Base-by-base conservation (phyloP, 1,140 invertebrate species). In the Ips typographus region DNA sequence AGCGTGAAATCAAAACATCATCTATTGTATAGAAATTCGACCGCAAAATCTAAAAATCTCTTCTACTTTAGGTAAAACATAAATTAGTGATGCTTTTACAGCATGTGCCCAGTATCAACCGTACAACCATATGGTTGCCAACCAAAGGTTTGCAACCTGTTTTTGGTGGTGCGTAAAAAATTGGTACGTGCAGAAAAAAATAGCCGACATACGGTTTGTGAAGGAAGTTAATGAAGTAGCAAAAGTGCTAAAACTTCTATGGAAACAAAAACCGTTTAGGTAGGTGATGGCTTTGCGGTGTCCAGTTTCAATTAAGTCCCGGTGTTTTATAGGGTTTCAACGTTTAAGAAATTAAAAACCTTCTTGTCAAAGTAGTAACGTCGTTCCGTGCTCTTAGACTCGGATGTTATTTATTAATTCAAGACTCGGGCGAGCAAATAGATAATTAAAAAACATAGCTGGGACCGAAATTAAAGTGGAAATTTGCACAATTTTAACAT, bases 321-420 rank as follows among this genome's bases (percentile, higher is more conserved):
- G 53, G 51, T 7, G n/a, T 56, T 56, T 56, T 62, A 8, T 65
- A 65, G 4, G 63, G 63, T 4, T 43, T 55, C 52, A 43, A 8
- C 63, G 63, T 65, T 65, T 65, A 65, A 65, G 63, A 65, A 67
- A 67, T 67, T 67, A 67, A 67, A 67, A 67, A 67, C 65, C 56
- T 59, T 6, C 52, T 55, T 5, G 5, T 55, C n/a, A 2, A 5
- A 22, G n/a, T 38, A 22, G 52, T 5, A 6, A 55, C n/a, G 22
- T 22, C 22, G 22, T 22, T 22, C 0, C 22, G 22, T 22, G 22
- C 22, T 22, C 22, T 22, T 22, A 22, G 22, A 22, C 22, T 22
- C 22, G 0, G 22, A 59, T 59, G 57, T 42, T 59, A 42, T 8
- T 42, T 59, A 59, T 40, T 59, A 40, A 42, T 55, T 55, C 22